Percentiles rank a stretch among this genome's conserved stretches.
These are phyloP conservation scores for Isichthys henryi DNA, from an alignment of 2,113 vertebrate genomes.

Conservation along the genomic window DNA sequence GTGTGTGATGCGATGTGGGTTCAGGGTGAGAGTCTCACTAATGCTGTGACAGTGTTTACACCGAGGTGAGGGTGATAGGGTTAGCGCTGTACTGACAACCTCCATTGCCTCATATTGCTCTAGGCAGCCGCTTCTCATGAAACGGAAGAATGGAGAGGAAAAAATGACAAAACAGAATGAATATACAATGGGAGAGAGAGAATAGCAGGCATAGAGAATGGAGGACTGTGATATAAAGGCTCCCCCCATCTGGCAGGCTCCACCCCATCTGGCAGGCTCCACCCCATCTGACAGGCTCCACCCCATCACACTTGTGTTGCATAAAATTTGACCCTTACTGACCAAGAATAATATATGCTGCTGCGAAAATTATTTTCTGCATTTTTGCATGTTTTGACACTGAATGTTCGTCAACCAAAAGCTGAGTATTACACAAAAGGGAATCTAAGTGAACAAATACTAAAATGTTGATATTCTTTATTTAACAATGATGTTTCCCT, in stretches of 20 bases:
- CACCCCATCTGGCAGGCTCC: too few relatives aligned
- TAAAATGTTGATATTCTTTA: not conserved
- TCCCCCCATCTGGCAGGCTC: not conserved
- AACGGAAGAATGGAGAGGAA: not conserved
- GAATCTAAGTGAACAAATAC: not conserved
- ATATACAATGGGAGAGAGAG: not conserved
- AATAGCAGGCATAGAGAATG: not conserved
- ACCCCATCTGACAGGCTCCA: too few relatives aligned
- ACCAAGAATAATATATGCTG: not conserved
- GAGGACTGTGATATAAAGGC: not conserved
- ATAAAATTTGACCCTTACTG: not conserved
- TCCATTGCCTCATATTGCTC: not conserved
- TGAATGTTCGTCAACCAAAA: not conserved
- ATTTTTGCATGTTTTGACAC: not conserved
- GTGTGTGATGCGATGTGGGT: not conserved
- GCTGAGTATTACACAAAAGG: not conserved
- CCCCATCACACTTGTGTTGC: not conserved
- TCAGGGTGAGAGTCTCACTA: not conserved
- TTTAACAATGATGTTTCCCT: not conserved
- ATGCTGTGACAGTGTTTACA: not conserved
- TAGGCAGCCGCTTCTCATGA: not conserved
- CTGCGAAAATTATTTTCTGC: not conserved
- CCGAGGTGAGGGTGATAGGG: not conserved
- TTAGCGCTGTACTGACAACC: not conserved
- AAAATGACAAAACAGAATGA: not conserved